Evolutionary conservation across 2,888 invertebrate genomes (phyloP).

Genomic region (Azorinus chamasolen): DNA sequence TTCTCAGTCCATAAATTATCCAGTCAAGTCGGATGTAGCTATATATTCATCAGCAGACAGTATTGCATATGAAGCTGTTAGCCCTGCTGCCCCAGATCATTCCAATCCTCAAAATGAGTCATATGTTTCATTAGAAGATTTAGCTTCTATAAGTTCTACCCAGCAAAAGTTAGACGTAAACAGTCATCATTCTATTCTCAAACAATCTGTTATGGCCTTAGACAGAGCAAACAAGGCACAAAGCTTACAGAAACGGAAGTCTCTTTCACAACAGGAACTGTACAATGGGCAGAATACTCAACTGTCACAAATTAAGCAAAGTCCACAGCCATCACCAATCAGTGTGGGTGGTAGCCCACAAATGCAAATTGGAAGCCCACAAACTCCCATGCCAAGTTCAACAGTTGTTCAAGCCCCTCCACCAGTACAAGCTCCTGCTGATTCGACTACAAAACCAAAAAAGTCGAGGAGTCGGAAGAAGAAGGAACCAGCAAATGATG

Average conservation of each 20-base stretch:
- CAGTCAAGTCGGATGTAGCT: constrained; percentile 31
- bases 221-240: constrained; percentile 39
- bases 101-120: constrained; percentile 51
- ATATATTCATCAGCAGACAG: constrained; percentile 39
- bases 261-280: constrained; percentile 47
- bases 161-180: constrained; percentile 56
- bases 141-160: constrained; percentile 66
- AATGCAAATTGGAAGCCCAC: constrained; percentile 71
- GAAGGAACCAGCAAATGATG: constrained; percentile 55
- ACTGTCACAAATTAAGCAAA: constrained; percentile 63
- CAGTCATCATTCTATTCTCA: constrained; percentile 22
- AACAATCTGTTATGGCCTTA: not conserved
- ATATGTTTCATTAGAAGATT: constrained; percentile 63
- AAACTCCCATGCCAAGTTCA: constrained; percentile 70
- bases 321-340: constrained; percentile 71
- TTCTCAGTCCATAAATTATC: constrained; percentile 37
- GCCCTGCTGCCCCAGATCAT: constrained; percentile 75
- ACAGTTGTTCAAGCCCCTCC: constrained; percentile 70
- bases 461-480: constrained; percentile 74
- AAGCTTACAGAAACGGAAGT: constrained; percentile 22
- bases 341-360: constrained; percentile 74
- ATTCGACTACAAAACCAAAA: constrained; percentile 84
- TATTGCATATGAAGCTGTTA: constrained; percentile 81
- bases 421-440: constrained; percentile 82
- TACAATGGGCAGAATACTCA: constrained; percentile 45